Evolutionary conservation across 2,888 invertebrate genomes (phyloP).

Genomic region (Andrena dorsata): DNA sequence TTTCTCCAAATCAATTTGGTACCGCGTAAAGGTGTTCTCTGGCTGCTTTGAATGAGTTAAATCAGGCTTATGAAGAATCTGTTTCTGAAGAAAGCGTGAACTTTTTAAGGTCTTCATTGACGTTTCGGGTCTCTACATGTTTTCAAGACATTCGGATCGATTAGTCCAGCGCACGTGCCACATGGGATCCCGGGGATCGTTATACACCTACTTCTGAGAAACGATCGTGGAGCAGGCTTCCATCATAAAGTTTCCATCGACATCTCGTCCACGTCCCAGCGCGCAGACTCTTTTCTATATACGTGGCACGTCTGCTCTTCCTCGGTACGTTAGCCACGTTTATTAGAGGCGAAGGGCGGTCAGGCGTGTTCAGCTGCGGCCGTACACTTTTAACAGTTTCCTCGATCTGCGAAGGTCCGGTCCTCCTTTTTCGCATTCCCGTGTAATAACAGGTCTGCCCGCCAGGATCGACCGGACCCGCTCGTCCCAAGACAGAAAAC

Average conservation of each 20-base stretch:
- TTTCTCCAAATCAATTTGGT: slow-evolving; percentile 7
- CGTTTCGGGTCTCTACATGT: too few species aligned
- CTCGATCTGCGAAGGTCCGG: slow-evolving; percentile 70
- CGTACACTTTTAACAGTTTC: slow-evolving; percentile 71
- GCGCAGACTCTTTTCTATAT: slow-evolving; percentile 45
- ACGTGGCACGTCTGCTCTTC: slow-evolving; percentile 51
- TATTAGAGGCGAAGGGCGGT: slow-evolving; percentile 71
- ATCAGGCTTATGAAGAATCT: too few species aligned
- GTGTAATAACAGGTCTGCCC: slow-evolving; percentile 78
- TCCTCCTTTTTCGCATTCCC: slow-evolving; percentile 78
- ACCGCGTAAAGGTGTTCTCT: not conserved
- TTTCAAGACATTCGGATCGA: too few species aligned
- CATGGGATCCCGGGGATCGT: not conserved
- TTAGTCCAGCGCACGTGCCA: too few species aligned
- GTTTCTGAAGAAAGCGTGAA: too few species aligned
- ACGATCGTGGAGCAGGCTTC: not conserved
- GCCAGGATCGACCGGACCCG: slow-evolving; percentile 71
- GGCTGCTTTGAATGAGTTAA: not conserved
- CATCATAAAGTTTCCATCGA: slow-evolving; percentile 49
- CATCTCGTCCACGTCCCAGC: slow-evolving; percentile 27
- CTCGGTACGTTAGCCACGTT: slow-evolving; percentile 65
- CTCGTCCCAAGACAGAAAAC: slow-evolving; percentile 75
- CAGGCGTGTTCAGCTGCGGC: slow-evolving; percentile 52
- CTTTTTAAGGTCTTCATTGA: too few species aligned
- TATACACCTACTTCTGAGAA: slow-evolving; percentile 12